Evolutionary conservation across 2,888 invertebrate species (phyloP).

Genomic region (Leptogaster cylindrica): DNA sequence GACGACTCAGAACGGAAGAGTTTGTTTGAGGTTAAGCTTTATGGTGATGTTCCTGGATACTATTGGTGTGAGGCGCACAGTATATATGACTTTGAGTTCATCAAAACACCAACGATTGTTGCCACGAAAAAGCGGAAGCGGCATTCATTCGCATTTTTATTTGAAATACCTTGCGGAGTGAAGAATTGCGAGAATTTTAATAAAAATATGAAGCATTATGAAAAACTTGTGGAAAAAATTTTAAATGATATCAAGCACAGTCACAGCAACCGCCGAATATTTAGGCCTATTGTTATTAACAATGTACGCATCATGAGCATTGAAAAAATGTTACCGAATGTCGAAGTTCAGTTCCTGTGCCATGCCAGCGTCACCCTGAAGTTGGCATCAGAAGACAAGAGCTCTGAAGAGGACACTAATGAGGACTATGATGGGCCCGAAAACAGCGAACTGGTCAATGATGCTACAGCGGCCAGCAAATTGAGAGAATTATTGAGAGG

Average conservation of each 20-base stretch:
- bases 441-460: constrained; percentile 54
- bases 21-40: constrained; percentile 64
- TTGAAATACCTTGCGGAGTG: constrained; percentile 52
- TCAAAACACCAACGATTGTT: constrained; percentile 64
- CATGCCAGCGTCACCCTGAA: constrained; percentile 53
- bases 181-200: constrained; percentile 37
- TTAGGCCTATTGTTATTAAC: constrained; percentile 54
- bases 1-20: constrained; percentile 51
- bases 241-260: constrained; percentile 43
- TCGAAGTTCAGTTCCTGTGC: constrained; percentile 50
- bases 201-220: constrained; percentile 41
- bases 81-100: constrained; percentile 63
- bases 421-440: too few relatives aligned
- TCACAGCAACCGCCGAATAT: constrained; percentile 35
- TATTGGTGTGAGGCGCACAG: constrained; percentile 72
- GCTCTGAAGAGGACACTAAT: constrained; percentile 61
- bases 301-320: constrained; percentile 66
- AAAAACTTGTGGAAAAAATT: constrained; percentile 41
- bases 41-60: constrained; percentile 65
- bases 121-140: constrained; percentile 59
- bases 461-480: constrained; percentile 40
- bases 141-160: constrained; percentile 55
- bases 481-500: constrained; percentile 32
- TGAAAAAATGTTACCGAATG: constrained; percentile 48
- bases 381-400: constrained; percentile 53